A percentile compares a stretch with the other conserved stretches of the same genome.
These are phyloP conservation scores for Bombus confusus DNA, from an alignment of 1,140 invertebrate genomes.

Conservation along the genomic window DNA sequence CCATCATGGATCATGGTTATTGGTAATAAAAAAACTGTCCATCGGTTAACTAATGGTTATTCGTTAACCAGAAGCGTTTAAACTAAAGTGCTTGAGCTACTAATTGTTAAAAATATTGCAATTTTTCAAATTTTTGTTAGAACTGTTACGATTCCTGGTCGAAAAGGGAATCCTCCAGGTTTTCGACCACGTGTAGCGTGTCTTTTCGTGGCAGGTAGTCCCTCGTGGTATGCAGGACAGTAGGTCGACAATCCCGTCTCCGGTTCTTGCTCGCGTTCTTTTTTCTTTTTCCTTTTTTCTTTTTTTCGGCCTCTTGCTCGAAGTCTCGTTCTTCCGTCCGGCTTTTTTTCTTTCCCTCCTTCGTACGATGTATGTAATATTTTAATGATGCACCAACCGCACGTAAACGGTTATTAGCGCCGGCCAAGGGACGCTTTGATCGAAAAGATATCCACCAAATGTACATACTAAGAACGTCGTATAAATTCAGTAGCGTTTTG, in stretches of 20 bases:
- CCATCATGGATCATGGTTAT: too few species aligned
- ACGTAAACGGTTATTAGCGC: not conserved
- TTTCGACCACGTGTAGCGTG: constrained; percentile 10
- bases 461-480: not conserved
- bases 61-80: too few species aligned
- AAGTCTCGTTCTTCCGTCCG: not conserved
- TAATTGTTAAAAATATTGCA: too few species aligned
- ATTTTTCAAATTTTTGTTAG: too few species aligned
- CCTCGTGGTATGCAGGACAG: constrained; percentile 70
- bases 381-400: constrained; percentile 1
- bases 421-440: not conserved
- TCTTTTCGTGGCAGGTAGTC: constrained; percentile 25
- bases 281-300: not conserved
- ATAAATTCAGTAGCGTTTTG: not conserved
- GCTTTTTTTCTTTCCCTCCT: not conserved
- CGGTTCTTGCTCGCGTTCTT: constrained; percentile 13
- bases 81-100: too few species aligned
- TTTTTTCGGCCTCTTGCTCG: not conserved
- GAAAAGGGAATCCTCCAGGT: constrained; percentile 7
- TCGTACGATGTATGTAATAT: not conserved
- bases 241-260: constrained; percentile 65
- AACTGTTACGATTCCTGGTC: too few species aligned
- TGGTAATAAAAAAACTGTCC: too few species aligned
- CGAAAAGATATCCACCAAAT: not conserved
- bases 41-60: too few species aligned